A percentile compares a stretch with the other conserved stretches of the same genome.
phyloP scores from a whole-genome alignment of 2,797 vertebrate genomes.

The Falco novaeseelandiae region DNA sequence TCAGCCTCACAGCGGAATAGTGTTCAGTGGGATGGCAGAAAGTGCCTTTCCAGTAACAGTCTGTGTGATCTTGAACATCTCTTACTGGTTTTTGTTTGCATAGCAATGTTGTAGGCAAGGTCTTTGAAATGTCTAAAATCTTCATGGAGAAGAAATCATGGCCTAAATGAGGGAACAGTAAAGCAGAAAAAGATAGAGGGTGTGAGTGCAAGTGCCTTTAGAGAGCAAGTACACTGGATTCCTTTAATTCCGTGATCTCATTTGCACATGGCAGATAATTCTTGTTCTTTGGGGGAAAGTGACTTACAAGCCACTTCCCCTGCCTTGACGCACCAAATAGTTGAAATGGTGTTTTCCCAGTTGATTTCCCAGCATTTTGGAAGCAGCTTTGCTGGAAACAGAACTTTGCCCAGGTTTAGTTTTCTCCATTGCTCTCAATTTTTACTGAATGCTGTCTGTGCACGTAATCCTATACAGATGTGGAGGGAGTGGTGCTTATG shows the following conservation, averaged over 20 bases:
- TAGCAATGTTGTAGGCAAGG: not conserved
- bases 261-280: not conserved
- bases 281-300: not conserved
- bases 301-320: not conserved
- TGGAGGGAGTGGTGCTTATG: not conserved
- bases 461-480: not conserved
- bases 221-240: not conserved
- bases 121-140: not conserved
- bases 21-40: not conserved
- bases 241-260: not conserved
- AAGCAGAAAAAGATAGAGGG: not conserved
- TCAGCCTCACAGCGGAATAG: not conserved
- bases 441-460: not conserved
- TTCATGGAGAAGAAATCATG: not conserved
- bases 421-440: not conserved
- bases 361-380: not conserved
- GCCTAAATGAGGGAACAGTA: not conserved
- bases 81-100: not conserved
- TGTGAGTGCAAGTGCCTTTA: not conserved
- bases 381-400: not conserved
- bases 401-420: not conserved
- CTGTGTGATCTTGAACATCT: not conserved
- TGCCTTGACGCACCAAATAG: not conserved
- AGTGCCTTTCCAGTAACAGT: not conserved
- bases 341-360: not conserved